Evolutionary conservation across 2,797 vertebrate genomes (phyloP).

Genomic region (Glossophaga mutica): DNA sequence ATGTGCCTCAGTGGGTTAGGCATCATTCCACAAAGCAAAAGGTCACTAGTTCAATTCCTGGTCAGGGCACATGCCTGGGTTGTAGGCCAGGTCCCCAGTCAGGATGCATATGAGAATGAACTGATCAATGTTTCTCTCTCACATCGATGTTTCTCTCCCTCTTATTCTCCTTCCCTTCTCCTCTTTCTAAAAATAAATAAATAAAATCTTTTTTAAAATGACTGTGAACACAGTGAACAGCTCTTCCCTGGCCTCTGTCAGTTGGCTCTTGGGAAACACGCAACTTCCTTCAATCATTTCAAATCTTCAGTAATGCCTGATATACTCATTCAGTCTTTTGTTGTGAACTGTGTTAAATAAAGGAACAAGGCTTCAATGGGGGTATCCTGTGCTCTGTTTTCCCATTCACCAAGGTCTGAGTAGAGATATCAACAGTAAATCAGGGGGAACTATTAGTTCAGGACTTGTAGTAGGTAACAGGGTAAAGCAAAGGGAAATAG

Average conservation of each 20-base stretch:
- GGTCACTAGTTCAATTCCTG: no score
- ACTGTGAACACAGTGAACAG: not conserved
- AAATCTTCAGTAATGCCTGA: not conserved
- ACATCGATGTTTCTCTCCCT: no score
- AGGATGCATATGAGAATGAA: no score
- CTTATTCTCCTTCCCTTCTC: no score
- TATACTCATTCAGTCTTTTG: not conserved
- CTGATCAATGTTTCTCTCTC: no score
- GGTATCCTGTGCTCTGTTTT: not conserved
- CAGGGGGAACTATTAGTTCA: not conserved
- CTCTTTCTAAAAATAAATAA: no score
- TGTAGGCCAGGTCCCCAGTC: no score
- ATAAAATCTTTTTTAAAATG: no score
- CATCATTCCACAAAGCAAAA: no score
- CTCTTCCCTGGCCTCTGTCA: not conserved
- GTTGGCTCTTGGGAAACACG: not conserved
- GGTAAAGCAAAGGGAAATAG: constrained; percentile 15
- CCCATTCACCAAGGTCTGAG: not conserved
- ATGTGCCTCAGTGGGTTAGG: no score
- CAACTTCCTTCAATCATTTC: not conserved
- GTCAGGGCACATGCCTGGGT: no score
- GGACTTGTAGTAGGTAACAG: not conserved
- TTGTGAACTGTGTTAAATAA: not conserved
- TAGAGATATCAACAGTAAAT: not conserved
- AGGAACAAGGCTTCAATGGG: not conserved